Conservation (phyloP, 2,888 invertebrate genomes). For the Amphipyra tragopoginis region DNA sequence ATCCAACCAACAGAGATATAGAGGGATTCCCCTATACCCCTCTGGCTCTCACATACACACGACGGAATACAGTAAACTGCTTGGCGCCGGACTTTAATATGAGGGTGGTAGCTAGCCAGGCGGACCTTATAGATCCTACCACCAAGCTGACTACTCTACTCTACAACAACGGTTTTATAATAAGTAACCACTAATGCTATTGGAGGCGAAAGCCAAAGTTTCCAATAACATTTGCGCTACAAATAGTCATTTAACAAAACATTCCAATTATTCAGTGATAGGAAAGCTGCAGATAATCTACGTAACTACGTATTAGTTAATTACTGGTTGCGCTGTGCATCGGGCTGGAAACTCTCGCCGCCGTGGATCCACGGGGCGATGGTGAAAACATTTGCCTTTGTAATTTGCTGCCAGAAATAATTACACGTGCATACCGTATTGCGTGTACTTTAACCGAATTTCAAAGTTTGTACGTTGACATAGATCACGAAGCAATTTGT, state of each 20-base stretch:
- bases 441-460: not conserved
- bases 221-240: constrained; percentile 25
- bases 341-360: constrained; percentile 77
- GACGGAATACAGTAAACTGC: too few relatives aligned
- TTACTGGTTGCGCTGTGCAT: constrained; percentile 68
- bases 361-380: constrained; percentile 62
- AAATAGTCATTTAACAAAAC: constrained; percentile 31
- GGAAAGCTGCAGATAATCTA: constrained; percentile 62
- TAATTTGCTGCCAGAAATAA: constrained; percentile 34
- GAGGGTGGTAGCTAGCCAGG: too few relatives aligned
- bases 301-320: constrained; percentile 59
- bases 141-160: too few relatives aligned
- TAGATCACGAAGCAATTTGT: too few relatives aligned
- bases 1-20: too few relatives aligned
- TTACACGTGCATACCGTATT: constrained; percentile 9
- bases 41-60: too few relatives aligned
- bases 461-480: too few relatives aligned
- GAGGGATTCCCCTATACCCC: too few relatives aligned
- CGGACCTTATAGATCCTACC: too few relatives aligned
- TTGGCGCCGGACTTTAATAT: too few relatives aligned
- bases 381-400: constrained; percentile 76
- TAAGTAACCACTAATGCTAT: not conserved
- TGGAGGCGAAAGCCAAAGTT: constrained; percentile 18
- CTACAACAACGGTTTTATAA: not conserved
- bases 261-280: constrained; percentile 53